These are phyloP conservation scores for Upupa epops DNA, from an alignment of 2,113 vertebrate species.

Conservation along the genomic window DNA sequence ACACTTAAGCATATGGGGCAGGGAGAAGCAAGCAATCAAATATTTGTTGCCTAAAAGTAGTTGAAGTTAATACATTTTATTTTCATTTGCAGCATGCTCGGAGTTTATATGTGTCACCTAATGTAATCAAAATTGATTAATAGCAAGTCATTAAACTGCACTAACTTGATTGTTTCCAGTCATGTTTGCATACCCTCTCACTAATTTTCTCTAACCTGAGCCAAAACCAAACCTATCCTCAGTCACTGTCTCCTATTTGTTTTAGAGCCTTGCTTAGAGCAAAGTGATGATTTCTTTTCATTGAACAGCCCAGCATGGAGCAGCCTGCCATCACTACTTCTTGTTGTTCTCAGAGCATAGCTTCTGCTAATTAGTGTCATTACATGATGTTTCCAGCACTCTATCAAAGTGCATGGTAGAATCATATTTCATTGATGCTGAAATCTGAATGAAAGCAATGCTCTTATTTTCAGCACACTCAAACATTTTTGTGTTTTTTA, in stretches of 20 bases:
- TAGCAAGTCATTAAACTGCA: not conserved
- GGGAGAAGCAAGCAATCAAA: not conserved
- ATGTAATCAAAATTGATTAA: slow-evolving; percentile 11
- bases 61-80: not conserved
- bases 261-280: not conserved
- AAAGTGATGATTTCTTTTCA: not conserved
- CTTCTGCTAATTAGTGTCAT: not conserved
- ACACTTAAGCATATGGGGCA: not conserved
- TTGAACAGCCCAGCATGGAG: not conserved
- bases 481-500: not conserved
- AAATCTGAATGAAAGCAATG: not conserved
- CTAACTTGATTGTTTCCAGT: not conserved
- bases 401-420: not conserved
- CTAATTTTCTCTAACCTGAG: not conserved
- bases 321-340: not conserved
- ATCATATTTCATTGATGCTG: not conserved
- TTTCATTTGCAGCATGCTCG: not conserved
- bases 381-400: not conserved
- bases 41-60: not conserved
- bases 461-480: not conserved
- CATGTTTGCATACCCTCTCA: not conserved
- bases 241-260: not conserved
- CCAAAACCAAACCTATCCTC: not conserved
- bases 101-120: not conserved
- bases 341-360: not conserved